These are phyloP conservation scores for Melipona quadrifasciata DNA, from an alignment of 1,140 invertebrate genomes.

Conservation along the genomic window DNA sequence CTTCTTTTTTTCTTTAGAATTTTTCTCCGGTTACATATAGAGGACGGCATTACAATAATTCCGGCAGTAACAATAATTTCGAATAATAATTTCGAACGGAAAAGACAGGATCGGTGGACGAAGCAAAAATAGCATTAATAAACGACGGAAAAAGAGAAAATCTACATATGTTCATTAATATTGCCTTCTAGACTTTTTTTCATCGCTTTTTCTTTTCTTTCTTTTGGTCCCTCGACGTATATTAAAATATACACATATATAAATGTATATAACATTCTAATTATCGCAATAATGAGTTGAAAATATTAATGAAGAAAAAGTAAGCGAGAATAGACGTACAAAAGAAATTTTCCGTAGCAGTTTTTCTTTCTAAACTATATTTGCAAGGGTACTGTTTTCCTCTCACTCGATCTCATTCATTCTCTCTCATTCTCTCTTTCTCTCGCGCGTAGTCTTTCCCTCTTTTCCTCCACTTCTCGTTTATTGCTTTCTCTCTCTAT, in stretches of 20 bases:
- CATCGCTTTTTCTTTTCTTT: background rate
- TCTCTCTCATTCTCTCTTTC: slow-evolving; percentile 2
- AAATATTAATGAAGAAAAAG: background rate
- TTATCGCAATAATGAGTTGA: background rate
- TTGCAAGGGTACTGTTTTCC: background rate
- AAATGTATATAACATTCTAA: slow-evolving; percentile 31
- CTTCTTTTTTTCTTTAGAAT: background rate
- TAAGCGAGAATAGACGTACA: slow-evolving; percentile 2
- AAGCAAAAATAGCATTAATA: background rate
- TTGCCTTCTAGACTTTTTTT: background rate
- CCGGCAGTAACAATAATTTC: slow-evolving; percentile 12
- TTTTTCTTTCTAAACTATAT: slow-evolving; percentile 10
- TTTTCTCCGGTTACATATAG: background rate
- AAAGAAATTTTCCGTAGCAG: background rate
- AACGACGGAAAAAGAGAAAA: slow-evolving; percentile 6
- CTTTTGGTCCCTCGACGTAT: slow-evolving; percentile 18
- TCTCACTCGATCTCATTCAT: slow-evolving; percentile 12
- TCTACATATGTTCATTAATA: background rate
- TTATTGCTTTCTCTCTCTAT: background rate
- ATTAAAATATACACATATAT: slow-evolving; percentile 22
- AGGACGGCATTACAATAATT: slow-evolving; percentile 23
- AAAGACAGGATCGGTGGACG: background rate
- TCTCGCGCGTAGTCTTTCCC: background rate
- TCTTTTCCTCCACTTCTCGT: slow-evolving; percentile 11
- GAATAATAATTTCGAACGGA: background rate